Evolutionary conservation across 2,797 vertebrate species (phyloP).

Genomic region (Sebastes minor): DNA sequence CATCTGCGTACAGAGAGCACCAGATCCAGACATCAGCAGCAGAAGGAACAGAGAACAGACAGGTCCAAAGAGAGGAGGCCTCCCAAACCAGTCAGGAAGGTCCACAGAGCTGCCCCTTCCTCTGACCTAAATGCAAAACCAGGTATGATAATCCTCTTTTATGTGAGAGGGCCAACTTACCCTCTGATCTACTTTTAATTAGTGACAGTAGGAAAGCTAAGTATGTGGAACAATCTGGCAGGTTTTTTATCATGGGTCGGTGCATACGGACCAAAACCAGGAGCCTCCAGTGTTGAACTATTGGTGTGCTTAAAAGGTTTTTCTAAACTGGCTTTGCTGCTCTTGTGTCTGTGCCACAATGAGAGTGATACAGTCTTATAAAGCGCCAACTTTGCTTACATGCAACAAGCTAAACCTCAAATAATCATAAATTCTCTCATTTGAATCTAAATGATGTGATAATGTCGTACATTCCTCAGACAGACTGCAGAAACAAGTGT

Average conservation of each 20-base stretch:
- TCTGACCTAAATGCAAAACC: conserved; percentile 85
- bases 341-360: not conserved
- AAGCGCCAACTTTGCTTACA: not conserved
- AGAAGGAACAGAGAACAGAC: conserved; percentile 55
- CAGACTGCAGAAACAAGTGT: not conserved
- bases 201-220: conserved; percentile 37
- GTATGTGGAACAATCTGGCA: conserved; percentile 26
- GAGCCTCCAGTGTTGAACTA: not conserved
- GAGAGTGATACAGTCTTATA: not conserved
- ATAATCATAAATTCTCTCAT: not conserved
- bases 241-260: conserved; percentile 15
- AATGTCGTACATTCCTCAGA: not conserved
- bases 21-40: conserved; percentile 53
- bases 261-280: not conserved
- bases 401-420: not conserved
- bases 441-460: not conserved
- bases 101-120: conserved; percentile 83
- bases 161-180: conserved; percentile 2
- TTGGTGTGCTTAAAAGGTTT: not conserved
- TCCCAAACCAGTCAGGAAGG: conserved; percentile 87
- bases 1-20: conserved; percentile 60
- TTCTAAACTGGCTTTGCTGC: not conserved
- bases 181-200: conserved; percentile 47
- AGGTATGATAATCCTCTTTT: conserved; percentile 79
- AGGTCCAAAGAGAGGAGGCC: conserved; percentile 73